A percentile compares a stretch with the other conserved stretches of the same genome.
These are phyloP conservation scores for Engraulis encrasicolus DNA, from an alignment of 2,113 vertebrate species.

Conservation along the genomic window DNA sequence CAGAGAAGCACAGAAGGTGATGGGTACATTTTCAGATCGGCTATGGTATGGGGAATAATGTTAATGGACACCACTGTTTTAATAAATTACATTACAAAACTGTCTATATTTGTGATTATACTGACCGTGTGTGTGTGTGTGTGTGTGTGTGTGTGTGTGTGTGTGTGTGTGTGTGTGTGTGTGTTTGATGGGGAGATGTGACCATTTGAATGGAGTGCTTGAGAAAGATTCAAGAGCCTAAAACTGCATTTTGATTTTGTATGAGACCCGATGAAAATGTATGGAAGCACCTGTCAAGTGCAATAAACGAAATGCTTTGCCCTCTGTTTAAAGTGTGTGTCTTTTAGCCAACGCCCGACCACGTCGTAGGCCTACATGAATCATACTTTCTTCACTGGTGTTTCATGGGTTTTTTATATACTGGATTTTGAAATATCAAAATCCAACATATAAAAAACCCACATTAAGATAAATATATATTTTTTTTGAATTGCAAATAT, in stretches of 20 bases:
- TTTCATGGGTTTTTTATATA: too few relatives aligned
- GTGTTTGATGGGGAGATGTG: background rate
- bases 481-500: too few relatives aligned
- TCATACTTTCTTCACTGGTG: too few relatives aligned
- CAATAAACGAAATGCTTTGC: conserved; percentile 57
- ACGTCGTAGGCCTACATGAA: too few relatives aligned
- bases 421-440: too few relatives aligned
- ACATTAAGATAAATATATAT: too few relatives aligned
- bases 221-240: background rate
- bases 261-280: conserved; percentile 39
- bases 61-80: background rate
- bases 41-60: background rate
- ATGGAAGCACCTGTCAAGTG: conserved; percentile 54
- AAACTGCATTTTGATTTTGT: conserved; percentile 48
- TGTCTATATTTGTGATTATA: background rate
- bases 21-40: background rate
- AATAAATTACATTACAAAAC: conserved; percentile 8
- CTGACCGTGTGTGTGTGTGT: background rate
- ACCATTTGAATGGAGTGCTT: background rate
- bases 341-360: background rate
- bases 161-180: background rate
- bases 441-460: too few relatives aligned
- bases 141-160: background rate
- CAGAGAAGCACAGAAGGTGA: background rate
- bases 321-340: conserved; percentile 37